These are phyloP conservation scores for Tauraco hartlaubi DNA, from an alignment of 2,797 vertebrate genomes.

Conservation along the genomic window DNA sequence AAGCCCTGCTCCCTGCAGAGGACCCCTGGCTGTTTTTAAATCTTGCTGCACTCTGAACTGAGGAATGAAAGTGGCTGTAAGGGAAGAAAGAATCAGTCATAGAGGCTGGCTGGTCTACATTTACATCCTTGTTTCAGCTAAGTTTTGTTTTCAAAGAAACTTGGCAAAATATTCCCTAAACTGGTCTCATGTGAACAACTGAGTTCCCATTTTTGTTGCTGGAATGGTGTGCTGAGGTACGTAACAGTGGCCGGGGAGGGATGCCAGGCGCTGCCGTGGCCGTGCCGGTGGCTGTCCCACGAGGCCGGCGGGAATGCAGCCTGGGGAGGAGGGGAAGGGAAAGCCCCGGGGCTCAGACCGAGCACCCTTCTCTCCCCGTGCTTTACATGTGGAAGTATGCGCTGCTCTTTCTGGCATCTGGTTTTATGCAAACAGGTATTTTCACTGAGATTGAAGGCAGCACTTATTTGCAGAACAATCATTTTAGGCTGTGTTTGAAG, in stretches of 20 bases:
- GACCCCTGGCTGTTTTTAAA: neutral
- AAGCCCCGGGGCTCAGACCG: accelerated
- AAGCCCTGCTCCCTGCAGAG: neutral
- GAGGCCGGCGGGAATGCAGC: neutral
- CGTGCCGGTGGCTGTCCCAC: accelerated
- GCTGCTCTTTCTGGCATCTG: neutral
- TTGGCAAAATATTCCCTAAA: neutral
- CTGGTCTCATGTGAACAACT: neutral
- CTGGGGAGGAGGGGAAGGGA: too few species aligned
- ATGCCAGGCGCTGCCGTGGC: too few species aligned
- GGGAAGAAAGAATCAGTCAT: neutral
- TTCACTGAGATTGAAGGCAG: neutral
- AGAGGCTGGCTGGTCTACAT: neutral
- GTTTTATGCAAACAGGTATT: neutral
- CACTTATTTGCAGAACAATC: slow-evolving; percentile 52
- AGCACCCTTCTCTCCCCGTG: neutral
- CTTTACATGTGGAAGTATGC: neutral
- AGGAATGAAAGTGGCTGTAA: neutral
- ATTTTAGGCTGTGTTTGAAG: slow-evolving; percentile 27
- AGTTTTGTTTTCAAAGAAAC: neutral
- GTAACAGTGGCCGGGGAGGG: neutral
- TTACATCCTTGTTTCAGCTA: neutral
- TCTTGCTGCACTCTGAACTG: neutral
- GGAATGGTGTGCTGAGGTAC: neutral
- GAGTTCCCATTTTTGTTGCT: neutral